Evolutionary conservation across 2,888 invertebrate species (phyloP).

Genomic region (Pardosa pseudoannulata): DNA sequence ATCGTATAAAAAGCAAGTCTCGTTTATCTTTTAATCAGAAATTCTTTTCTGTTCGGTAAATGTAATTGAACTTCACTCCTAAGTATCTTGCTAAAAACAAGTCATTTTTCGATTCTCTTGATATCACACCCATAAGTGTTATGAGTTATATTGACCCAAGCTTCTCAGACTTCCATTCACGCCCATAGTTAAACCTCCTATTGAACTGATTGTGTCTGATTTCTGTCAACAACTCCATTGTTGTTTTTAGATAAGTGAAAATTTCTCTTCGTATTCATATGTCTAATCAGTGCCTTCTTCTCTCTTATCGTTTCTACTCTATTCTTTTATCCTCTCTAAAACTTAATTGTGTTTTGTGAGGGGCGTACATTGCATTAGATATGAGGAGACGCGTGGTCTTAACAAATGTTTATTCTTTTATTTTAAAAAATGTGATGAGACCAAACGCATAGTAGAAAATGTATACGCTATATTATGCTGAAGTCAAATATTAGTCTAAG

Average conservation of each 20-base stretch:
- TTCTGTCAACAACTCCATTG: slow-evolving; percentile 38
- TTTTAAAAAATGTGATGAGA: too few relatives aligned
- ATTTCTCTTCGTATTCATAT: slow-evolving; percentile 35
- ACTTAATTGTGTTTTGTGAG: slow-evolving; percentile 53
- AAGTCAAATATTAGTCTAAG: too few relatives aligned
- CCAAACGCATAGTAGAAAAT: too few relatives aligned
- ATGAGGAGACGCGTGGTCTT: neutral
- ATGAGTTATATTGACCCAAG: slow-evolving; percentile 21
- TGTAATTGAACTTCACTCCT: neutral
- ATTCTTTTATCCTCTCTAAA: slow-evolving; percentile 38
- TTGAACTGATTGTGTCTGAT: slow-evolving; percentile 38
- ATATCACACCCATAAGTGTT: slow-evolving; percentile 2
- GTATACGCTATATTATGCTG: too few relatives aligned
- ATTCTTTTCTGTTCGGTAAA: too few relatives aligned
- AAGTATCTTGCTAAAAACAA: neutral
- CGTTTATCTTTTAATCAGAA: too few relatives aligned
- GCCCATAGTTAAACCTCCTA: slow-evolving; percentile 44
- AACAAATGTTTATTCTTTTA: neutral
- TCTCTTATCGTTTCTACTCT: slow-evolving; percentile 30
- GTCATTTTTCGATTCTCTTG: neutral
- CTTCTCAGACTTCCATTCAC: slow-evolving; percentile 45
- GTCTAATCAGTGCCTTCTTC: slow-evolving; percentile 49
- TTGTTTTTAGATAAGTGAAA: slow-evolving; percentile 33
- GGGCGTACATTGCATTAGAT: slow-evolving; percentile 40
- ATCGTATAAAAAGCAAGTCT: too few relatives aligned